Conservation (phyloP, 2,888 invertebrate species). For the Fabriciana adippe region DNA sequence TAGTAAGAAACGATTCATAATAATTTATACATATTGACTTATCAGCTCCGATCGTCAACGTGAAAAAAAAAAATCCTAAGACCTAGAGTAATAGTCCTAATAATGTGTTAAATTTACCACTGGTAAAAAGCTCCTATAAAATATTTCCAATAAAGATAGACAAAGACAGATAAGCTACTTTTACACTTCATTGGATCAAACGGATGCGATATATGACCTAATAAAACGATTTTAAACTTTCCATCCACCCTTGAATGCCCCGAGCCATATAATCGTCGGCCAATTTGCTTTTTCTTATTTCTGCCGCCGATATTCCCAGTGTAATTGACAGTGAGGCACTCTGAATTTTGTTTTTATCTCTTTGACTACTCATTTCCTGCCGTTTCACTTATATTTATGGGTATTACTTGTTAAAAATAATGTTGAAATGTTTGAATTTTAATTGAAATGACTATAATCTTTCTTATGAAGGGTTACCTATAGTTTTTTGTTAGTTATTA, state of each 20-base stretch:
- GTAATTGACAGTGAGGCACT: slow-evolving; percentile 20
- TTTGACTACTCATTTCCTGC: not conserved
- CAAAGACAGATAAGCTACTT: not conserved
- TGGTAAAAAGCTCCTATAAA: too few species aligned
- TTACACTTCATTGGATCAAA: slow-evolving; percentile 14
- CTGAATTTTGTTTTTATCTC: slow-evolving; percentile 6
- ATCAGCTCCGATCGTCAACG: too few species aligned
- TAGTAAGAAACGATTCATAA: too few species aligned
- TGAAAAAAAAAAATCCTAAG: too few species aligned
- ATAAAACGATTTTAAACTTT: slow-evolving; percentile 20
- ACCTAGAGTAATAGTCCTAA: too few species aligned
- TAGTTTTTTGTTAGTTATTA: too few species aligned
- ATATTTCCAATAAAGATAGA: not conserved
- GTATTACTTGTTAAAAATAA: too few species aligned
- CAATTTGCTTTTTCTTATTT: slow-evolving; percentile 19
- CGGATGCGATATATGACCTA: slow-evolving; percentile 20
- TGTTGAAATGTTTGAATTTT: too few species aligned
- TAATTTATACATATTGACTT: too few species aligned
- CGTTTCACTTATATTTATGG: not conserved
- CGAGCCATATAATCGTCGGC: slow-evolving; percentile 18
- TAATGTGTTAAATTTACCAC: too few species aligned
- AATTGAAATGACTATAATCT: too few species aligned
- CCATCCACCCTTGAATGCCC: slow-evolving; percentile 14
- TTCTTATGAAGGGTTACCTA: too few species aligned
- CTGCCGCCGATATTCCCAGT: slow-evolving; percentile 19